Base-by-base conservation (phyloP, 1,140 invertebrate species). In the Cherax destructor region DNA sequence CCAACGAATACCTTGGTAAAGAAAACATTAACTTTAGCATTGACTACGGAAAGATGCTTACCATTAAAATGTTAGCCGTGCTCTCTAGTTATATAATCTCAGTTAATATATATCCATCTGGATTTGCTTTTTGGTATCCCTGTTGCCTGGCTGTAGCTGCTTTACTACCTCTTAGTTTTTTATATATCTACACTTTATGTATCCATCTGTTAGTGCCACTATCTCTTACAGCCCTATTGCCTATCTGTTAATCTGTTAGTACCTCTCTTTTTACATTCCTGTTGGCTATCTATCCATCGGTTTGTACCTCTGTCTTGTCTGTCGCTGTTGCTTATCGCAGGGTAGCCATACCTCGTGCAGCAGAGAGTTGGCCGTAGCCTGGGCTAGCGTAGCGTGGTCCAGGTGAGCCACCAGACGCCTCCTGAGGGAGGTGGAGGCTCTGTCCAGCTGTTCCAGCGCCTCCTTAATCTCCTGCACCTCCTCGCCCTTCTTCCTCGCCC, bases 371-470 rank as follows among this genome's bases (percentile, higher is more conserved):
- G 83, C 83, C 1, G 65, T 85, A 47, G 83, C 83, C 69, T 85
- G 83, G 13, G 65, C 18, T 5, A 74, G 47, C 13, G 83, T 74
- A 13, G 83, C 83, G 41, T 74, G 69, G 83, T 85, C 83, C 41
- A 85, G 65, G 5, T 72, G 59, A 16, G 83, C 65, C 59, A 84
- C 83, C 83, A 85, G 21, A 1, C 47, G 16, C 83, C 83, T 49
- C 41, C 69, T 49, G 0, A 74, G 65, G 18, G 47, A 69, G 4
- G 65, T 24, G 4, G 83, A 41, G 65, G 83, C 83, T 4, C 61
- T 16, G 49, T 85, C 83, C 41, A 85, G 65, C 49, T 85, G 65
- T 41, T 85, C 83, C 41, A 85, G 41, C 16, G 83, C 83, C 41
- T 72, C 65, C 65, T 85, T 69, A 5, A 85, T 18, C 10, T 72